Base-by-base conservation (phyloP, 2,888 invertebrate species). In the Chrysolina haemoptera region DNA sequence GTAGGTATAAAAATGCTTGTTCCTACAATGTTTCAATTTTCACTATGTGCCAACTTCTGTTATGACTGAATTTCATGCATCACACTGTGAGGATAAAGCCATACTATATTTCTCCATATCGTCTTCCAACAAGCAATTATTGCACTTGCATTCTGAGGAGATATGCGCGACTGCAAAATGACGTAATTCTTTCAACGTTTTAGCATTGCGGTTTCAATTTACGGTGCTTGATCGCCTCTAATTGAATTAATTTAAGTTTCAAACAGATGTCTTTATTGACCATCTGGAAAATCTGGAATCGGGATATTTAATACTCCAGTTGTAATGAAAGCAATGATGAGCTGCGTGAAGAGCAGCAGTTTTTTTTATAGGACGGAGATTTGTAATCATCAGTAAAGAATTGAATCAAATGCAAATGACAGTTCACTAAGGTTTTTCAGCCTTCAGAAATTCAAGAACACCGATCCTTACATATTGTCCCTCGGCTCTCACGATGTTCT, bases 261-360 rank as follows among this genome's bases (percentile, higher is more conserved):
- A 62, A 72, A 72, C 68, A 72, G 68, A 72, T 68, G 72, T 72
- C 62, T 72, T 72, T 63, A 72, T 72, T 72, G 48, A 41, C 68
- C 72, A 72, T 72, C 72, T 72, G 72, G 68, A 53, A 63, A 71
- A 62, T 67, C 62, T 71, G 11, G 48, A 62, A 71, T 35, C 62
- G 62, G 71, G 62, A 67, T 59, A 67, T 62, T 71, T 67, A 5
- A 22, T 55, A 18, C 55, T 55, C 12, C 55, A 55, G 18, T 55
- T 12, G 12, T 20, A 20, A 55, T 6, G 20, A 55, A 55, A 22
- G 20, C 22, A 20, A 20, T 55, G 53, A 55, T 55, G 16, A 48
- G 48, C 0, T 48, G 48, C n/a, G 16, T 10, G 48, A 48, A 48
- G 48, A 16, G 48, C 48, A 9, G 16, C 16, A 8, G 48, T 48